Conservation (phyloP, 2,113 vertebrate genomes). For the Xenopus laevis region DNA sequence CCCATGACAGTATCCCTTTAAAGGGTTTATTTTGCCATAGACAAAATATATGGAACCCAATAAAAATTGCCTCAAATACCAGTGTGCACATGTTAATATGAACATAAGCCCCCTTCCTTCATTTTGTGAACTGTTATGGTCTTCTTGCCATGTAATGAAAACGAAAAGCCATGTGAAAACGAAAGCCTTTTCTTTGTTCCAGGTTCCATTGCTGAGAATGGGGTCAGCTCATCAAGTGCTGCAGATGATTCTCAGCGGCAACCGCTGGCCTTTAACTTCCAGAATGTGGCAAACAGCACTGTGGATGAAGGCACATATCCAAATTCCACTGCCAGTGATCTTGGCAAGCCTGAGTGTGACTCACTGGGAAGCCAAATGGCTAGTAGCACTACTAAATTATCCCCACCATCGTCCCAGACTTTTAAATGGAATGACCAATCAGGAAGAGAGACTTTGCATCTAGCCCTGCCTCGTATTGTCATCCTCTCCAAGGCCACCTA, state of each 20-base stretch:
- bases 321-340: constrained; percentile 49
- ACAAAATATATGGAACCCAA: too few species aligned
- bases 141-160: too few species aligned
- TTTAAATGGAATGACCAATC: constrained; percentile 68
- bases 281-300: constrained; percentile 54
- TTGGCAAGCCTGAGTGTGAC: constrained; percentile 85
- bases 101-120: too few species aligned
- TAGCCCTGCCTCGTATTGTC: constrained; percentile 72
- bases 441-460: constrained; percentile 49
- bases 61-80: too few species aligned
- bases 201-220: constrained; percentile 89
- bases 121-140: too few species aligned
- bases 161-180: too few species aligned
- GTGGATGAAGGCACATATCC: constrained; percentile 64
- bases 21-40: too few species aligned
- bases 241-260: constrained; percentile 75
- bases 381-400: constrained; percentile 69
- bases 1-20: too few species aligned
- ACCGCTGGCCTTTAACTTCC: constrained; percentile 60
- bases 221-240: constrained; percentile 84
- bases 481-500: constrained; percentile 88
- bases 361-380: constrained; percentile 73
- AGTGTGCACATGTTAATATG: too few species aligned
- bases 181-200: not conserved
- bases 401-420: constrained; percentile 65